These are phyloP conservation scores for Rhyacichthys aspro DNA, from an alignment of 2,797 vertebrate genomes.

Conservation along the genomic window DNA sequence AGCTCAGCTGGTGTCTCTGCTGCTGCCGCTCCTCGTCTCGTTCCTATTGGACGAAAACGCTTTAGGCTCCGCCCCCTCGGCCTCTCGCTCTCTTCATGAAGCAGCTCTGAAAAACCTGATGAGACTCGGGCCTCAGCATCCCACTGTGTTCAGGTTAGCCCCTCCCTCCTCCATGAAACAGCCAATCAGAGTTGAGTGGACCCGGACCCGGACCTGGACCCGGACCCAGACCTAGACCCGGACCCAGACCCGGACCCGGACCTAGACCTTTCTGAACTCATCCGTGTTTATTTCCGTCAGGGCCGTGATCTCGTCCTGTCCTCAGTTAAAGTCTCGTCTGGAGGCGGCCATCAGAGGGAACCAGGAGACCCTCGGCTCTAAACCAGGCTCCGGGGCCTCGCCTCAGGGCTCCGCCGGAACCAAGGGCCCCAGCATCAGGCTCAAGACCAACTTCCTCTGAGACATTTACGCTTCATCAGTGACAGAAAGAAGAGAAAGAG, in stretches of 20 bases:
- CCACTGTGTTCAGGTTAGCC: constrained; percentile 85
- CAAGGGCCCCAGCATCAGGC: constrained; percentile 88
- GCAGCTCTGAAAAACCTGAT: constrained; percentile 89
- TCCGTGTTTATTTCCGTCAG: constrained; percentile 36
- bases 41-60: constrained; percentile 92
- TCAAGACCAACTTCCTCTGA: constrained; percentile 86
- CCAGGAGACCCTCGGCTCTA: constrained; percentile 85
- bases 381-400: constrained; percentile 62
- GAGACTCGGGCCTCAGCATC: constrained; percentile 87
- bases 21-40: constrained; percentile 90
- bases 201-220: too few species aligned
- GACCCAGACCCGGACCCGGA: too few species aligned
- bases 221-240: too few species aligned
- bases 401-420: constrained; percentile 58
- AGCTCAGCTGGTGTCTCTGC: constrained; percentile 81
- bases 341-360: constrained; percentile 90
- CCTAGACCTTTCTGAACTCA: too few species aligned
- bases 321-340: constrained; percentile 88
- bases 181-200: background rate
- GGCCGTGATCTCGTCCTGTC: constrained; percentile 84
- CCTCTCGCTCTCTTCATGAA: constrained; percentile 85
- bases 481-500: too few species aligned
- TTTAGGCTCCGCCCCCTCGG: constrained; percentile 81
- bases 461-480: background rate
- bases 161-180: too few species aligned